Conservation (phyloP, 2,113 vertebrate species). For the Psettodes erumei region DNA sequence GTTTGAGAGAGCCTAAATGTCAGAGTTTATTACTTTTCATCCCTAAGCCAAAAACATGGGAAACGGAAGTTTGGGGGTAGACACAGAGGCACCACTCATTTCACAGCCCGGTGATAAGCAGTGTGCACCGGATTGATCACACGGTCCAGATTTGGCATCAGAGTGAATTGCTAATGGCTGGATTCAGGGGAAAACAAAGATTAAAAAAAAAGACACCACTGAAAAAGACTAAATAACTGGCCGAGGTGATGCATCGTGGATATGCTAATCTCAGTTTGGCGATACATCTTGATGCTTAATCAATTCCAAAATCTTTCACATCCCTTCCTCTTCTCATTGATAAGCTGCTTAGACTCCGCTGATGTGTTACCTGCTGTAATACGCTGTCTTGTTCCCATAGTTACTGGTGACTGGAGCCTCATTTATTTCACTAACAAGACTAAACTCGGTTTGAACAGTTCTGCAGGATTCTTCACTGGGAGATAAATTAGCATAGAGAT, state of each 20-base stretch:
- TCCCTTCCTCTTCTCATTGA: constrained; percentile 8
- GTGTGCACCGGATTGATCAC: background rate
- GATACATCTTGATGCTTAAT: constrained; percentile 18
- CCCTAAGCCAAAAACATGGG: background rate
- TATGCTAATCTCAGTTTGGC: constrained; percentile 6
- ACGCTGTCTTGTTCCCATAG: constrained; percentile 59
- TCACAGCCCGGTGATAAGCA: background rate
- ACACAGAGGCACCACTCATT: background rate
- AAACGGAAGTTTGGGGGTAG: background rate
- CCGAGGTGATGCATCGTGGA: constrained; percentile 13
- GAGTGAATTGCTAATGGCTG: background rate
- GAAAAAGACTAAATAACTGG: constrained; percentile 6
- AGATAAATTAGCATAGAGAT: constrained; percentile 64
- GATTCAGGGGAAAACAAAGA: no score
- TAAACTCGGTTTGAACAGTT: constrained; percentile 30
- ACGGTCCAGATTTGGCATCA: background rate
- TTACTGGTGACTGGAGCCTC: constrained; percentile 54
- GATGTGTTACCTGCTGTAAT: constrained; percentile 25
- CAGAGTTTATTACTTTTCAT: no score
- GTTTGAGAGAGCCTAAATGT: background rate
- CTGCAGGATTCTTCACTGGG: constrained; percentile 24
- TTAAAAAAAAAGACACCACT: background rate
- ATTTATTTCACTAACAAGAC: constrained; percentile 64
- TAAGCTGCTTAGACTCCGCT: constrained; percentile 13
- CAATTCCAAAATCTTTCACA: constrained; percentile 8